phyloP scores from a whole-genome alignment of 2,113 vertebrate genomes.

The Noctilio leporinus region DNA sequence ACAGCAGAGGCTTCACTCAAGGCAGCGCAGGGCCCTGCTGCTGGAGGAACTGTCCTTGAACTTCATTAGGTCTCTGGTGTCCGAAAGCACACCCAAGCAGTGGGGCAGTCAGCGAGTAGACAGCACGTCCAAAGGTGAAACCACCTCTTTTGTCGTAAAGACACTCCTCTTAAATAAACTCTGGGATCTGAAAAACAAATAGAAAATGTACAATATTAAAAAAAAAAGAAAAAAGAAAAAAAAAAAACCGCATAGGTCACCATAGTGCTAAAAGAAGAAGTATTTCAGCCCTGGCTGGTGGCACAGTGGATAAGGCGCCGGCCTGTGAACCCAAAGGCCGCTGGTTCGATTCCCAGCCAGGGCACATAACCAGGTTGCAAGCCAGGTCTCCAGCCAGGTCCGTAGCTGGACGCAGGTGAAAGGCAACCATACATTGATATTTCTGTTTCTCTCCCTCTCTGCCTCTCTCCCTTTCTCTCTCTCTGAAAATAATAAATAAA shows the following conservation, averaged over 20 bases:
- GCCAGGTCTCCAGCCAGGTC: too few species aligned
- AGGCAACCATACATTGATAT: too few species aligned
- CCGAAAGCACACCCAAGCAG: neutral
- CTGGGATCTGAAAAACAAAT: conserved; percentile 63
- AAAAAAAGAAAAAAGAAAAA: neutral
- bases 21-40: neutral
- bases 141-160: conserved; percentile 46
- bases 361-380: too few species aligned
- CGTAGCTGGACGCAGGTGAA: too few species aligned
- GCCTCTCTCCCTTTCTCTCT: too few species aligned
- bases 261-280: neutral
- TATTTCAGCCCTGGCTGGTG: too few species aligned
- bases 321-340: too few species aligned
- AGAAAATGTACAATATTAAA: conserved; percentile 29
- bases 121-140: neutral
- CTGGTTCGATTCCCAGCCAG: too few species aligned
- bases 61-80: conserved; percentile 23
- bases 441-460: too few species aligned
- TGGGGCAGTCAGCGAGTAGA: conserved; percentile 59
- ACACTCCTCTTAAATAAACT: conserved; percentile 47
- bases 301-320: too few species aligned
- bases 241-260: conserved; percentile 22
- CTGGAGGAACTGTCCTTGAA: conserved; percentile 68
- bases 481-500: too few species aligned
- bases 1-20: conserved; percentile 27